A percentile compares a stretch with the other conserved stretches of the same genome.
Conservation (phyloP, 2,113 vertebrate species). For the Notarius lentiginosus region DNA sequence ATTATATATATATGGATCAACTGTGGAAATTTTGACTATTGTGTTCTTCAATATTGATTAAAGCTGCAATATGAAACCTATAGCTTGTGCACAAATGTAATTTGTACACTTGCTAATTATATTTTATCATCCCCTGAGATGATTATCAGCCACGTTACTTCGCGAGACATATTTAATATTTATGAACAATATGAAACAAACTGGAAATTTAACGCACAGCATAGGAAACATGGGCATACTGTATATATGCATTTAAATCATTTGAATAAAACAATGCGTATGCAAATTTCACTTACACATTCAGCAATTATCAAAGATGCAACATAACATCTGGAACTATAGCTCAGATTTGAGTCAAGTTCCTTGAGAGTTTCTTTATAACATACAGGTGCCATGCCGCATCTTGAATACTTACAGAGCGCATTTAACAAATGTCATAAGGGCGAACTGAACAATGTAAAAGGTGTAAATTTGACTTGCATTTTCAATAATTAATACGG, state of each 20-base stretch:
- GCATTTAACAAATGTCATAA: background rate
- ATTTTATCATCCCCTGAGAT: background rate
- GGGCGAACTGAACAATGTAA: background rate
- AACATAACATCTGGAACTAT: background rate
- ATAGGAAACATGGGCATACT: background rate
- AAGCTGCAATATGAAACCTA: background rate
- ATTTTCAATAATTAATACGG: background rate
- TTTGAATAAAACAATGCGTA: background rate
- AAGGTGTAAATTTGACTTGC: background rate
- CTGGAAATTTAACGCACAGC: background rate
- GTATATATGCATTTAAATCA: background rate
- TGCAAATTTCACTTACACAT: background rate
- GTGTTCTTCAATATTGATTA: background rate
- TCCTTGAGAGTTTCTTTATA: background rate
- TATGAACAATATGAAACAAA: background rate
- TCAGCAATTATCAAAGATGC: background rate
- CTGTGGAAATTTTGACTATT: background rate
- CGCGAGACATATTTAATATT: background rate
- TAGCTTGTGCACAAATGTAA: background rate
- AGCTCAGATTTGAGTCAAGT: background rate
- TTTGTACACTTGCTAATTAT: background rate
- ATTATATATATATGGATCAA: background rate
- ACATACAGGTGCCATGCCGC: background rate
- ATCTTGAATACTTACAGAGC: background rate
- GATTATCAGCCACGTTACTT: background rate